Evolutionary conservation across 2,888 invertebrate species (phyloP).

Genomic region (Drosophila prostipennis): DNA sequence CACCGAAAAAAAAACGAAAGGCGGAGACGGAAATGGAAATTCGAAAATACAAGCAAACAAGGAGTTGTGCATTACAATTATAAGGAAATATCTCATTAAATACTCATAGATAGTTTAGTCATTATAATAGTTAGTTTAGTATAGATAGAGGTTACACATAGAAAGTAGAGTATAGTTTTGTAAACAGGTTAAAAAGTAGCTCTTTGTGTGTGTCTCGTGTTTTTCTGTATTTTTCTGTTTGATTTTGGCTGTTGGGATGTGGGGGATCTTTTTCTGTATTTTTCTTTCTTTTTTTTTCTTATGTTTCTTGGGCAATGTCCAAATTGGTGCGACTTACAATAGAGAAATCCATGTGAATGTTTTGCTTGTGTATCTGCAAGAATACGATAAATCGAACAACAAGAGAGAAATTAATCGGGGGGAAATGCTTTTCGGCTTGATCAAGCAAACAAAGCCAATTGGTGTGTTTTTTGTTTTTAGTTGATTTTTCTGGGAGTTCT

Average conservation of each 20-base stretch:
- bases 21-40: slow-evolving; percentile 26
- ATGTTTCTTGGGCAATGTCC: slow-evolving; percentile 49
- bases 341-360: slow-evolving; percentile 81
- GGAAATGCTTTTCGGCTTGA: slow-evolving; percentile 45
- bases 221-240: slow-evolving; percentile 16
- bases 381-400: slow-evolving; percentile 79
- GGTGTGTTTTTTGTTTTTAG: slow-evolving; percentile 21
- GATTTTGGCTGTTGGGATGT: slow-evolving; percentile 33
- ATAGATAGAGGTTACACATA: slow-evolving; percentile 20
- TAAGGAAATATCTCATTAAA: slow-evolving; percentile 28
- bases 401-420: slow-evolving; percentile 74
- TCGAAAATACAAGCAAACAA: slow-evolving; percentile 42
- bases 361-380: slow-evolving; percentile 82
- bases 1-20: slow-evolving; percentile 11
- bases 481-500: slow-evolving; percentile 32
- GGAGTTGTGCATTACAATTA: slow-evolving; percentile 40
- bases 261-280: slow-evolving; percentile 23
- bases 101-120: slow-evolving; percentile 23
- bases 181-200: slow-evolving; percentile 29
- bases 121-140: slow-evolving; percentile 8
- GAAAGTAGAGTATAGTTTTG: slow-evolving; percentile 26
- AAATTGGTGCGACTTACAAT: slow-evolving; percentile 80
- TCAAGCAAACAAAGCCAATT: slow-evolving; percentile 33
- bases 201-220: slow-evolving; percentile 24
- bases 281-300: slow-evolving; percentile 22